Percentiles rank a stretch among this genome's conserved stretches.
phyloP scores from a whole-genome alignment of 2,888 invertebrate species.

The Pyrochroa serraticornis region DNA sequence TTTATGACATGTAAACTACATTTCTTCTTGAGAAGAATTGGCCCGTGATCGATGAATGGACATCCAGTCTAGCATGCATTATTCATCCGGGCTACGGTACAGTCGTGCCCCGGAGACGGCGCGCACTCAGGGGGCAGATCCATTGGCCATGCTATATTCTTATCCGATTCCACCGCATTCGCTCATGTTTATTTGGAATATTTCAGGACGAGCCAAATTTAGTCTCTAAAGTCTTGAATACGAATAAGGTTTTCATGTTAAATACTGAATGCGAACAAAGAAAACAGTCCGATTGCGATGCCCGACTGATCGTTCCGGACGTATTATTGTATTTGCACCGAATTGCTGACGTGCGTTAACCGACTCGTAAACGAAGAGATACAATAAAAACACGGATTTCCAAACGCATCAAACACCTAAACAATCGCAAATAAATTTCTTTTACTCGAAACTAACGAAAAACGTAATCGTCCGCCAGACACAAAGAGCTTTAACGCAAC shows the following conservation, averaged over 20 bases:
- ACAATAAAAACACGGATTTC: no score
- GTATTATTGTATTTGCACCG: no score
- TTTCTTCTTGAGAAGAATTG: conserved; percentile 48
- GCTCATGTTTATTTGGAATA: conserved; percentile 48
- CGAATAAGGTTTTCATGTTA: conserved; percentile 42
- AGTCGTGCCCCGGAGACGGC: conserved; percentile 31
- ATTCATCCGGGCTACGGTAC: conserved; percentile 43
- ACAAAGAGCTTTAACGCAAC: no score
- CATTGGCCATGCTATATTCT: conserved; percentile 42
- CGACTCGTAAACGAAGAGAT: no score
- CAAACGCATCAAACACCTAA: no score
- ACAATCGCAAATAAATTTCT: no score
- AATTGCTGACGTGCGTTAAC: no score
- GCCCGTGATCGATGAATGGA: conserved; percentile 52
- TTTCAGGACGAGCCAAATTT: conserved; percentile 44
- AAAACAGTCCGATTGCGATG: not conserved
- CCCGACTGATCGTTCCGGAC: not conserved
- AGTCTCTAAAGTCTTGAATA: conserved; percentile 39
- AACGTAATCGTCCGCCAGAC: no score
- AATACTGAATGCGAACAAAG: conserved; percentile 26
- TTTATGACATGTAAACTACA: conserved; percentile 53
- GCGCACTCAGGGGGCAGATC: conserved; percentile 40
- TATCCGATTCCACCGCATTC: conserved; percentile 42
- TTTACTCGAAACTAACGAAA: no score
- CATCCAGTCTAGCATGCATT: conserved; percentile 49